Evolutionary conservation across 2,888 invertebrate species (phyloP).

Genomic region (Byasa hedistus): DNA sequence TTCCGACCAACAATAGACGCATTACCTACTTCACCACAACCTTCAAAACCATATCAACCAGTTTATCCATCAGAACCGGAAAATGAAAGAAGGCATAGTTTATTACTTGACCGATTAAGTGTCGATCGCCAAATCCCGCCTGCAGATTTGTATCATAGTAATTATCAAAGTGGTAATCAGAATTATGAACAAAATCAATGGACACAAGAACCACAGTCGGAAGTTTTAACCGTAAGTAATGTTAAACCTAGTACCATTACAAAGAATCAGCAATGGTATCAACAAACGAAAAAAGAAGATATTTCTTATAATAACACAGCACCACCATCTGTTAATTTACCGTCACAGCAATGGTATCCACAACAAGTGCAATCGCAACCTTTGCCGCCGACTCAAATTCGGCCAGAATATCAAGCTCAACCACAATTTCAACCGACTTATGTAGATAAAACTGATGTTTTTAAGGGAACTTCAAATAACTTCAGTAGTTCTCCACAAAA

Average conservation of each 20-base stretch:
- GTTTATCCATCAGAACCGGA: slow-evolving; percentile 55
- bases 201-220: slow-evolving; percentile 67
- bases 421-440: slow-evolving; percentile 48
- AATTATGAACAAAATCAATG: slow-evolving; percentile 56
- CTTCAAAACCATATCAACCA: slow-evolving; percentile 59
- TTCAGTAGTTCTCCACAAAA: slow-evolving; percentile 42
- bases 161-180: slow-evolving; percentile 53
- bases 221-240: slow-evolving; percentile 67
- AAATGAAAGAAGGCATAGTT: slow-evolving; percentile 68
- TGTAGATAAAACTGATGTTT: slow-evolving; percentile 52
- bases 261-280: slow-evolving; percentile 70
- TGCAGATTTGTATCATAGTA: slow-evolving; percentile 62
- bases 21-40: slow-evolving; percentile 55
- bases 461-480: slow-evolving; percentile 43
- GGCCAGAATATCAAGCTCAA: slow-evolving; percentile 39
- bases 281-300: slow-evolving; percentile 59
- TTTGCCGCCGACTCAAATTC: slow-evolving; percentile 33
- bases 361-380: slow-evolving; percentile 34
- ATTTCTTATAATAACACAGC: slow-evolving; percentile 53
- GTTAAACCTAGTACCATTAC: slow-evolving; percentile 71
- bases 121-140: slow-evolving; percentile 66
- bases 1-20: slow-evolving; percentile 62
- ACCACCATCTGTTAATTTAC: slow-evolving; percentile 42
- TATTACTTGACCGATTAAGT: slow-evolving; percentile 68
- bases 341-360: slow-evolving; percentile 43